These are phyloP conservation scores for Thera obeliscata DNA, from an alignment of 2,888 invertebrate genomes.

Conservation along the genomic window DNA sequence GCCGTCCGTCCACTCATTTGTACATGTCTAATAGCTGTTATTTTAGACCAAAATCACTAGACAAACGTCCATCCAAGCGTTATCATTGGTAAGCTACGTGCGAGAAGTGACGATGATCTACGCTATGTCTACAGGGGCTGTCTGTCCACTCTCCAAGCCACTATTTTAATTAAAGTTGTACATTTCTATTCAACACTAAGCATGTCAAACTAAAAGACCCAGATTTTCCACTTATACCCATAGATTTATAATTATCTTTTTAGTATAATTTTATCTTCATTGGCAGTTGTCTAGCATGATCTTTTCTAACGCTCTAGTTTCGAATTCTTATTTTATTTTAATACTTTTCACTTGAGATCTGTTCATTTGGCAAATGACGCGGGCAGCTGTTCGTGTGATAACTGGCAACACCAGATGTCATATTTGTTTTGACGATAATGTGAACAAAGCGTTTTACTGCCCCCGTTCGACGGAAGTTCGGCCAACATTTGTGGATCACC, in stretches of 20 bases:
- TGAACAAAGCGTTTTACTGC: constrained; percentile 55
- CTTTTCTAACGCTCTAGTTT: constrained; percentile 27
- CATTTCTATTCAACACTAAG: too few relatives aligned
- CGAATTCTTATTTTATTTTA: constrained; percentile 18
- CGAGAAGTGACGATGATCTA: too few relatives aligned
- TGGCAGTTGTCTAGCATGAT: constrained; percentile 1
- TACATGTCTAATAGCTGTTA: constrained; percentile 55
- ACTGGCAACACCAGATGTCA: constrained; percentile 41
- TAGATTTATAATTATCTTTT: too few relatives aligned
- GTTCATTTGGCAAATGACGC: constrained; percentile 26
- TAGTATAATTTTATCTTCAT: not conserved
- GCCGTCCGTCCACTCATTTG: constrained; percentile 54
- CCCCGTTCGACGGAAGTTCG: constrained; percentile 60
- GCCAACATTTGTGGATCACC: constrained; percentile 74
- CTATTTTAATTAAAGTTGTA: too few relatives aligned
- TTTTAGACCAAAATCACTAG: constrained; percentile 47
- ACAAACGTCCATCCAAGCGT: constrained; percentile 8
- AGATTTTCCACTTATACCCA: too few relatives aligned
- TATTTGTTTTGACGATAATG: constrained; percentile 48
- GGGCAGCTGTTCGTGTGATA: constrained; percentile 29
- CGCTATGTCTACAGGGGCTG: too few relatives aligned
- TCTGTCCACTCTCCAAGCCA: too few relatives aligned
- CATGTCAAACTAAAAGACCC: too few relatives aligned
- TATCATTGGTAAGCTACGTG: not conserved
- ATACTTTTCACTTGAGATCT: constrained; percentile 16